phyloP scores from a whole-genome alignment of 2,113 vertebrate species.

The mouse (Mus musculus) region GRCm39 chr12:34607001-34607500 shows the following conservation, averaged over 20 bases:
- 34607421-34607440: neutral
- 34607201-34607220: neutral
- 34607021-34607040: neutral
- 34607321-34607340: neutral
- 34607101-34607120: neutral
- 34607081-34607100: slow-evolving; percentile 19
- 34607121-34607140: neutral
- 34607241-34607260: neutral
- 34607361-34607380: neutral
- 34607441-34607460: neutral
- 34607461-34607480: neutral
- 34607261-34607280: neutral
- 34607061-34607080: neutral
- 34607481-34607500: neutral
- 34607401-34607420: neutral
- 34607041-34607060: slow-evolving; percentile 21
- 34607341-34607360: slow-evolving; percentile 7
- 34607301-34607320: neutral
- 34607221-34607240: neutral
- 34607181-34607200: neutral
- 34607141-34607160: slow-evolving; percentile 15
- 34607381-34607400: neutral
- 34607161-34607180: neutral
- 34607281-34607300: neutral
- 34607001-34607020: neutral